Base-by-base conservation (phyloP, 2,113 vertebrate species). In the Clarias magur region DNA sequence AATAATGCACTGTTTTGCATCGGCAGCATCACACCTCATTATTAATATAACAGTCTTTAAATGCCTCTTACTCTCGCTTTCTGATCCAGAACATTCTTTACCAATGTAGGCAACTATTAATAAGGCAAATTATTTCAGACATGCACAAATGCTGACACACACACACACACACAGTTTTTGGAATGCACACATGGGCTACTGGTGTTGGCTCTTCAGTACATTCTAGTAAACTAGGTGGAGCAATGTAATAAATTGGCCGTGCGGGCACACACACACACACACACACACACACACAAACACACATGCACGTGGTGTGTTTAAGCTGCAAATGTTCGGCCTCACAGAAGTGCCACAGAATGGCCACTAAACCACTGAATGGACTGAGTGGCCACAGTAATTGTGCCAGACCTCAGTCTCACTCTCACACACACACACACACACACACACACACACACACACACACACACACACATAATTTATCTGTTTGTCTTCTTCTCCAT, bases 41-140 rank as follows among this genome's bases (percentile, higher is more conserved):
- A 76, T 76, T 25, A 76, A 76, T 78, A 78, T 17, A 56, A 78
- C 13, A 78, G 11, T 56, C 75, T 27, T 79, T 27, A 56, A 27
- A 56, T 17, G 11, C 6, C 38, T 27, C 62, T 68, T 23, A 4
- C 16, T 54, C 16, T 57, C 25, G 13, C 68, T 85, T 30, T 54
- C 19, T 60, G 34, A 65, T 3, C 78, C 12, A 38, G 11, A 57
- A 78, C 42, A 25, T 70, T 79, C 7, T 42, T 63, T 42, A 70
- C 70, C n/a, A 72, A n/a, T 68, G 62, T 17, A 34, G 30, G 38
- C 19, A 80, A 82, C 83, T 57, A 75, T 85, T 85, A 89, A 78
- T 63, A 85, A 23, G 7, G 53, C 83, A 85, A 19, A 48, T 59
- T 65, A 84, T 87, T 85, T 89, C 30, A 85, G 59, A 23, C 75